phyloP scores from a whole-genome alignment of 2,113 vertebrate species.

The Paratilapia polleni region DNA sequence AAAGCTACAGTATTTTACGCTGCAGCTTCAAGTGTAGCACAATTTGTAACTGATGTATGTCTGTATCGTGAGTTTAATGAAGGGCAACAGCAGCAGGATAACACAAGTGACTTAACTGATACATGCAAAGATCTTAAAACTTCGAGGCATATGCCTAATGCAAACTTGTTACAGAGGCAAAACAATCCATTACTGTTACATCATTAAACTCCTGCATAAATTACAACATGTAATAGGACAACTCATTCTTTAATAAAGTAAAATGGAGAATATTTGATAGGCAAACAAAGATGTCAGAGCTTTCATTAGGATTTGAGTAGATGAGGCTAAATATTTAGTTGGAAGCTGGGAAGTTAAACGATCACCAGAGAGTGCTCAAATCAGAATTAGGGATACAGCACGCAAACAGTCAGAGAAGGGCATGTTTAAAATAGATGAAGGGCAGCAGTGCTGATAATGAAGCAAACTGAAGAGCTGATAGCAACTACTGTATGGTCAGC shows the following conservation, averaged over 20 bases:
- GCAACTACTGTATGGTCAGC: not conserved
- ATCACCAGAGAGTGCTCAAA: not conserved
- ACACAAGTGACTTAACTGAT: too few species aligned
- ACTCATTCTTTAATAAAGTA: too few species aligned
- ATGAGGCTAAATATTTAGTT: not conserved
- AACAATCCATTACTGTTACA: too few species aligned
- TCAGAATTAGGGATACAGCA: not conserved
- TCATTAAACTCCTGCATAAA: too few species aligned
- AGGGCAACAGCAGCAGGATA: too few species aligned
- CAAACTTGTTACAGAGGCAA: too few species aligned
- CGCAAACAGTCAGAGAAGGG: not conserved
- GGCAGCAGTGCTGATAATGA: not conserved
- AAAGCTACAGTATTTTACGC: not conserved
- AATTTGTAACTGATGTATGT: too few species aligned
- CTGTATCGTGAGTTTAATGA: too few species aligned
- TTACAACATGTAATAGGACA: too few species aligned
- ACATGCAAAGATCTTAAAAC: too few species aligned
- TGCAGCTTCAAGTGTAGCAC: too few species aligned
- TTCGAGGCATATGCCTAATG: too few species aligned
- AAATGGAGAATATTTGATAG: not conserved
- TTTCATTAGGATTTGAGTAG: not conserved
- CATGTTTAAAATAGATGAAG: not conserved
- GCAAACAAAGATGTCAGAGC: not conserved
- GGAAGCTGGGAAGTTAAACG: not conserved
- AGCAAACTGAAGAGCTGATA: not conserved